Percentiles rank a stretch among this genome's conserved stretches.
phyloP scores from a whole-genome alignment of 2,888 invertebrate genomes.

The Drosophila robusta region DNA sequence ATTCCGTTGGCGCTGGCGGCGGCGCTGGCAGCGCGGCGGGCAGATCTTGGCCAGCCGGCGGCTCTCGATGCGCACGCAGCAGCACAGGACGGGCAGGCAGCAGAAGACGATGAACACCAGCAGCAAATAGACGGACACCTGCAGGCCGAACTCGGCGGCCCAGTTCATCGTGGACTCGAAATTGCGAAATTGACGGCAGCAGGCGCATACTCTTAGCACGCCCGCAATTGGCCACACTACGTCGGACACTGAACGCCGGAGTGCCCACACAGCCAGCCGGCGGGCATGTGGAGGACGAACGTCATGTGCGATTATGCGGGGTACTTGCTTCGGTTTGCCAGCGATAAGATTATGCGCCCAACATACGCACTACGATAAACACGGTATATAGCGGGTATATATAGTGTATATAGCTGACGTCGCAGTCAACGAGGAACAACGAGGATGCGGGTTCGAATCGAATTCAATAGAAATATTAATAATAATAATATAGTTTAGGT shows the following conservation, averaged over 20 bases:
- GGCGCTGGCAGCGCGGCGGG: slow-evolving; percentile 43
- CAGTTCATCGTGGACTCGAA: slow-evolving; percentile 37
- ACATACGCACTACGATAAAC: slow-evolving; percentile 39
- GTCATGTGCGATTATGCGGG: slow-evolving; percentile 5
- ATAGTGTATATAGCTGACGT: too few relatives aligned
- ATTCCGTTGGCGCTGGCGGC: slow-evolving; percentile 37
- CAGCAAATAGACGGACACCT: slow-evolving; percentile 53
- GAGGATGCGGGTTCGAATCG: too few relatives aligned
- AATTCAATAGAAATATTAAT: too few relatives aligned
- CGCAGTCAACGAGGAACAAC: too few relatives aligned
- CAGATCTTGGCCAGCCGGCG: slow-evolving; percentile 65
- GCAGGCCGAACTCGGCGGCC: slow-evolving; percentile 37
- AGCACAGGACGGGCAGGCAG: slow-evolving; percentile 70
- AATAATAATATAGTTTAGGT: too few relatives aligned
- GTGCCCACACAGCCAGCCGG: slow-evolving; percentile 3
- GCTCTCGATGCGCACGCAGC: slow-evolving; percentile 66
- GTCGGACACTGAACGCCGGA: slow-evolving; percentile 41
- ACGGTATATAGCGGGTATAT: slow-evolving; percentile 5
- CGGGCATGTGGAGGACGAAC: neutral
- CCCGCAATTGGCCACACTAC: slow-evolving; percentile 44
- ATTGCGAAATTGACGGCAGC: neutral
- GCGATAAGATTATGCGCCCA: slow-evolving; percentile 49
- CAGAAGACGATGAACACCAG: slow-evolving; percentile 58
- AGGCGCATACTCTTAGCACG: slow-evolving; percentile 32
- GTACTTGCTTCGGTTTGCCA: slow-evolving; percentile 32